Evolutionary conservation across 2,888 invertebrate species (phyloP).

Genomic region (Pycnomerus fuliginosus): DNA sequence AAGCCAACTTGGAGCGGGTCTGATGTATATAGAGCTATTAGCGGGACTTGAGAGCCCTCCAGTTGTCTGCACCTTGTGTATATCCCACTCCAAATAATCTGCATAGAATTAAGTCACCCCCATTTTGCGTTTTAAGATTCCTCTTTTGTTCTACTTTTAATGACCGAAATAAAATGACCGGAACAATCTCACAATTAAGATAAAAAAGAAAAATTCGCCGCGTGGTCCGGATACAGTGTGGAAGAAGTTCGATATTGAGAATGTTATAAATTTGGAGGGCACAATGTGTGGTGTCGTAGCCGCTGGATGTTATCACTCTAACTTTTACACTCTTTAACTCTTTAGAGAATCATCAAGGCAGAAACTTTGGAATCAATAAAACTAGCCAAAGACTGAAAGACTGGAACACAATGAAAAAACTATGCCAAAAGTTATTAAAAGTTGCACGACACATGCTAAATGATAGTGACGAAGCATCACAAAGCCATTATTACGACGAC

Average conservation of each 20-base stretch:
- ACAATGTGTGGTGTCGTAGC: conserved; percentile 42
- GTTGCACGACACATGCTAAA: conserved; percentile 22
- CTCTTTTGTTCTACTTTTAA: background rate
- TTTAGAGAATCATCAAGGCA: conserved; percentile 50
- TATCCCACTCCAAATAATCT: conserved; percentile 42
- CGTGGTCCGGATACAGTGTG: too few relatives aligned
- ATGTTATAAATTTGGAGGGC: conserved; percentile 42
- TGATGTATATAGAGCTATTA: conserved; percentile 39
- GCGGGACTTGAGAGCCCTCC: conserved; percentile 29
- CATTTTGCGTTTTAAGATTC: conserved; percentile 10
- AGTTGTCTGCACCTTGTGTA: conserved; percentile 30
- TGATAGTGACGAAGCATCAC: too few relatives aligned
- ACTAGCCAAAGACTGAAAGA: conserved; percentile 15
- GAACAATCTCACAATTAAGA: too few relatives aligned
- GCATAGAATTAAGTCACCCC: conserved; percentile 35
- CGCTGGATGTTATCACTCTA: conserved; percentile 44
- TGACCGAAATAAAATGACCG: too few relatives aligned
- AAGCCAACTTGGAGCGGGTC: conserved; percentile 25
- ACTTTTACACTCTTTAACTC: conserved; percentile 51
- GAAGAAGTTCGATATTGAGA: too few relatives aligned
- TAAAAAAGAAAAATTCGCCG: too few relatives aligned
- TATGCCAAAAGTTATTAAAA: conserved; percentile 23
- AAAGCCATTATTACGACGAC: too few relatives aligned
- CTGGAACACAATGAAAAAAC: conserved; percentile 20
- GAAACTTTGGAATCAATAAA: conserved; percentile 51